Percentiles rank a stretch among this genome's conserved stretches.
phyloP scores from a whole-genome alignment of 2,888 invertebrate species.

The Cephus rjabovi region DNA sequence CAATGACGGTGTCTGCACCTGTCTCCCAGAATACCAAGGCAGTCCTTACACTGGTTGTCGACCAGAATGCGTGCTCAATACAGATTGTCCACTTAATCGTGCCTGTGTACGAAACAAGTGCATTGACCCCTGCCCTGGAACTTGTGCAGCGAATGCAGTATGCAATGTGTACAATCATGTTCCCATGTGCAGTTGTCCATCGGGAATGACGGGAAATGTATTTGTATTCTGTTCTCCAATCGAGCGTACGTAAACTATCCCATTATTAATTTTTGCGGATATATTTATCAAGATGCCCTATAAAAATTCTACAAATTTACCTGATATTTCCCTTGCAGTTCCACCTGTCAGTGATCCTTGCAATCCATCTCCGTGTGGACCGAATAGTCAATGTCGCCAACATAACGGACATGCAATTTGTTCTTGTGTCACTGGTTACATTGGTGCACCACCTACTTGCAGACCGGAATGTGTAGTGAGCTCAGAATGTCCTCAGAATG shows the following conservation, averaged over 20 bases:
- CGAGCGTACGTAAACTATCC: slow-evolving; percentile 56
- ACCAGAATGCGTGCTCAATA: slow-evolving; percentile 78
- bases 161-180: slow-evolving; percentile 81
- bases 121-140: slow-evolving; percentile 74
- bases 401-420: slow-evolving; percentile 80
- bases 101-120: slow-evolving; percentile 78
- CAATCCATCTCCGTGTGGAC: slow-evolving; percentile 80
- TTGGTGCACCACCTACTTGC: slow-evolving; percentile 83
- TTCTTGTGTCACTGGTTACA: slow-evolving; percentile 77
- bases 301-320: neutral
- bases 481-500: slow-evolving; percentile 79
- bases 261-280: neutral
- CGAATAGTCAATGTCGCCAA: slow-evolving; percentile 81
- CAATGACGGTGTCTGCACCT: slow-evolving; percentile 68
- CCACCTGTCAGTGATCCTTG: slow-evolving; percentile 74
- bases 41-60: slow-evolving; percentile 77
- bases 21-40: slow-evolving; percentile 69
- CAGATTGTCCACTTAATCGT: slow-evolving; percentile 73
- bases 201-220: slow-evolving; percentile 77
- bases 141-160: slow-evolving; percentile 79
- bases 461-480: slow-evolving; percentile 82
- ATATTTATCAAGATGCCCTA: neutral
- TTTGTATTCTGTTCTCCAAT: slow-evolving; percentile 71
- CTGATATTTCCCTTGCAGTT: slow-evolving; percentile 43
- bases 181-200: slow-evolving; percentile 79